These are phyloP conservation scores for Montipora efflorescens DNA, from an alignment of 64 coral and sea anemone species.

Conservation along the genomic window DNA sequence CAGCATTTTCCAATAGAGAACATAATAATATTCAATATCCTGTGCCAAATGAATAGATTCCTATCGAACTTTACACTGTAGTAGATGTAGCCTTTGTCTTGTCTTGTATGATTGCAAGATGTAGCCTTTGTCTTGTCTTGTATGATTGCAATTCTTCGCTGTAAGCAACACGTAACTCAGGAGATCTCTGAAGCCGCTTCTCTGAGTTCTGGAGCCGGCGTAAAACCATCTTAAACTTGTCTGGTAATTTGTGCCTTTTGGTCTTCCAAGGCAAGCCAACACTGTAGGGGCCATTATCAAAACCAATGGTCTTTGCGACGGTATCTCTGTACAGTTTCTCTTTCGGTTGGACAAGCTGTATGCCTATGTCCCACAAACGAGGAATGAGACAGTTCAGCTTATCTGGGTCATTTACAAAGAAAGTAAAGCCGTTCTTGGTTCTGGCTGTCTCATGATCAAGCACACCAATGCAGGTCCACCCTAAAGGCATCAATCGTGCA, in stretches of 20 bases:
- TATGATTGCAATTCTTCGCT: conserved; percentile 47
- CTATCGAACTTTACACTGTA: too few relatives aligned
- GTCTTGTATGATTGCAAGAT: too few relatives aligned
- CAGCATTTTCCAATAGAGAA: too few relatives aligned
- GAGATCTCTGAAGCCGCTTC: conserved; percentile 21
- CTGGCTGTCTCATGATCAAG: neutral
- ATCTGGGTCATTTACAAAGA: conserved; percentile 8
- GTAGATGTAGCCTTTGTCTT: too few relatives aligned
- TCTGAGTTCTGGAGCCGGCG: conserved; percentile 47
- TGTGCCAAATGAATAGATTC: too few relatives aligned
- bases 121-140: conserved; percentile 51
- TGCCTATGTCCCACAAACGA: conserved; percentile 61
- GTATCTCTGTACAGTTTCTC: conserved; percentile 32
- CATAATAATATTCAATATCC: too few relatives aligned
- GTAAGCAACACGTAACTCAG: conserved; percentile 38
- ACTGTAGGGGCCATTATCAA: conserved; percentile 36
- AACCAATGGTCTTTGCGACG: conserved; percentile 2
- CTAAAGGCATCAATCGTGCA: conserved; percentile 76
- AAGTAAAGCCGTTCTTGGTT: conserved; percentile 40
- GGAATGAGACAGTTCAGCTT: conserved; percentile 51
- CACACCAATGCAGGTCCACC: conserved; percentile 74
- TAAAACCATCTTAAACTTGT: conserved; percentile 68
- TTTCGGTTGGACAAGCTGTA: conserved; percentile 48
- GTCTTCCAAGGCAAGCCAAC: conserved; percentile 57
- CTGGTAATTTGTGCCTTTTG: conserved; percentile 29